Evolutionary conservation across 2,113 vertebrate species (phyloP), one percentile per base, ranked within the genome.

Genomic region (Lutjanus erythropterus): DNA sequence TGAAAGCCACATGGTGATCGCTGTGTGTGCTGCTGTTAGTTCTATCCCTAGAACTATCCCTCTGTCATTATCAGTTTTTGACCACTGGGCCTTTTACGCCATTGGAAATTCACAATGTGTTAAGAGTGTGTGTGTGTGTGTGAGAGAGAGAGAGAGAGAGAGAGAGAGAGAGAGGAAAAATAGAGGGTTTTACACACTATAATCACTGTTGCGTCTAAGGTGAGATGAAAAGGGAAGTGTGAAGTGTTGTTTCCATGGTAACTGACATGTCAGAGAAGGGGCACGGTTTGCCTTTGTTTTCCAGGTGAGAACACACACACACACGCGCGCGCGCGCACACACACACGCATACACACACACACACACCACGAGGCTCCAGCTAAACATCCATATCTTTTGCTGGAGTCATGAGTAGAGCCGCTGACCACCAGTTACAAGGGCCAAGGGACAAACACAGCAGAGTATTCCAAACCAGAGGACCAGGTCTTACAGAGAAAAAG

Each of bases 211-310:
- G 42, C 11, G 37, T 71, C 56, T 46, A 55, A 80, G 77, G 84
- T 87, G 76, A 89, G 79, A 85, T 16, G 44, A 75, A 78, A 74
- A 25, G 44, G 69, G 47, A 78, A 46, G 66, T 25, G 73, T 27
- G 60, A 86, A 76, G 55, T 71, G 78, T 53, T 73, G 91, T 93
- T 88, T 83, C 92, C 77, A 89, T 88, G 88, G 90, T 58, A 87
- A 93, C 90, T 14, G 8, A n/a, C 33, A 78, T 78, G 82, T 78
- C 76, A 83, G 70, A 25, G 0, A 71, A 71, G 67, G 81, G 50
- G 47, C 74, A 75, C 1, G 1, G 46, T 18, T 11, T 9, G 19
- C 41, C 50, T 80, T 62, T 75, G 61, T 88, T 87, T 71, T 61
- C 65, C 56, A 81, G 68, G 71, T 88, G 80, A 77, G 37, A 58